Conservation (phyloP, 2,113 vertebrate species). For the Aegithalos caudatus region DNA sequence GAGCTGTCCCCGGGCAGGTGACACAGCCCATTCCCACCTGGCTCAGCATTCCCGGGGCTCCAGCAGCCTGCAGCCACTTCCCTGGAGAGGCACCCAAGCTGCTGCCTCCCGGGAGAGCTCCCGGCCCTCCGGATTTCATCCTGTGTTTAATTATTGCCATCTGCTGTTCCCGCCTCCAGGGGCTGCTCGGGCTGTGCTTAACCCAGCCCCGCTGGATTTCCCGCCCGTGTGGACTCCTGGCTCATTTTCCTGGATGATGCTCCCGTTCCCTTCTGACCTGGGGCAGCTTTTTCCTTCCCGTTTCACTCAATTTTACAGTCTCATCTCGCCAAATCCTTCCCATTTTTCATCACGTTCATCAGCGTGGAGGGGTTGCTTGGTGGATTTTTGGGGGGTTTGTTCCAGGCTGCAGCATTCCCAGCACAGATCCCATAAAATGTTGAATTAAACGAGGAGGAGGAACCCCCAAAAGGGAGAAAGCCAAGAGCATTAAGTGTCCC, state of each 20-base stretch:
- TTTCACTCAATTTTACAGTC: neutral
- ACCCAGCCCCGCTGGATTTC: neutral
- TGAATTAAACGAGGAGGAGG: neutral
- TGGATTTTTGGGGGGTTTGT: neutral
- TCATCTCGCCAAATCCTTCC: neutral
- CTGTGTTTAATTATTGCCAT: slow-evolving; percentile 25
- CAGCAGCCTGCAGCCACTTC: neutral
- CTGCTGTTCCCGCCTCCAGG: neutral
- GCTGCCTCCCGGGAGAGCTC: neutral
- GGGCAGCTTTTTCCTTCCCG: neutral
- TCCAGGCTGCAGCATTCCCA: neutral
- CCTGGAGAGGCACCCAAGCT: neutral
- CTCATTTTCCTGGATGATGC: neutral
- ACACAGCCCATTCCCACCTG: neutral
- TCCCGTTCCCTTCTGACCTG: neutral
- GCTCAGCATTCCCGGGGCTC: neutral
- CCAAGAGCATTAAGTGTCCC: neutral
- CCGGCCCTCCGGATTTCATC: neutral
- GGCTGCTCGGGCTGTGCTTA: neutral
- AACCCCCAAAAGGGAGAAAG: neutral
- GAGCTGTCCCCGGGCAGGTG: neutral
- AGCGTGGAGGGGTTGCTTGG: fast-evolving
- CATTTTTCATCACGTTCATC: fast-evolving
- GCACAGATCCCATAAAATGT: neutral
- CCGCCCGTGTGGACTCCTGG: neutral